These are phyloP conservation scores for Pantala flavescens DNA, from an alignment of 1,140 invertebrate species.

Conservation along the genomic window DNA sequence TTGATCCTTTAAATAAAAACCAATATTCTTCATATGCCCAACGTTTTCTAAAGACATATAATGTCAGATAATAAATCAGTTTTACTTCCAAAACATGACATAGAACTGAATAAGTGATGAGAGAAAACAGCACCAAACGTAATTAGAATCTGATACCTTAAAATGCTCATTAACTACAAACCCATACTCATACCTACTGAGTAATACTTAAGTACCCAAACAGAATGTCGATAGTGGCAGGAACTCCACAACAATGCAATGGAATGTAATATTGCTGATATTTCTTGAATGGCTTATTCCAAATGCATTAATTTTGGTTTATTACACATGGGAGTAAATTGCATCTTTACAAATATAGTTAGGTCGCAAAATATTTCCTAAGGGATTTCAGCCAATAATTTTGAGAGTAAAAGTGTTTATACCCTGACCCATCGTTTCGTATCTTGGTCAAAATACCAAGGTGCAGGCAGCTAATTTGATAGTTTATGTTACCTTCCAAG, in stretches of 20 bases:
- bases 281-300: conserved; percentile 1
- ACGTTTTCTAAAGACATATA: too few relatives aligned
- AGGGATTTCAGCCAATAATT: not conserved
- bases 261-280: conserved; percentile 6
- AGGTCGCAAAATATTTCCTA: not conserved
- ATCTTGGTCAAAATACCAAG: not conserved
- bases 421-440: not conserved
- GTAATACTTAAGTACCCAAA: not conserved
- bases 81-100: too few relatives aligned
- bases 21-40: too few relatives aligned
- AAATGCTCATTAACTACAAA: too few relatives aligned
- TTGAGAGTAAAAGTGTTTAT: not conserved
- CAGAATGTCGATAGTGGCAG: conserved; percentile 4
- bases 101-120: too few relatives aligned
- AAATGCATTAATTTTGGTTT: not conserved
- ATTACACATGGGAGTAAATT: not conserved
- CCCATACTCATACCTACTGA: not conserved
- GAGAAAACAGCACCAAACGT: too few relatives aligned
- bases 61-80: too few relatives aligned
- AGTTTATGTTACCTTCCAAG: not conserved
- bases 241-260: conserved; percentile 9
- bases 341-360: not conserved
- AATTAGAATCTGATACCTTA: too few relatives aligned
- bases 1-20: too few relatives aligned
- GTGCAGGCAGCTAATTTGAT: not conserved